These are phyloP conservation scores for Triplophysa dalaica DNA, from an alignment of 2,113 vertebrate species.

Conservation along the genomic window DNA sequence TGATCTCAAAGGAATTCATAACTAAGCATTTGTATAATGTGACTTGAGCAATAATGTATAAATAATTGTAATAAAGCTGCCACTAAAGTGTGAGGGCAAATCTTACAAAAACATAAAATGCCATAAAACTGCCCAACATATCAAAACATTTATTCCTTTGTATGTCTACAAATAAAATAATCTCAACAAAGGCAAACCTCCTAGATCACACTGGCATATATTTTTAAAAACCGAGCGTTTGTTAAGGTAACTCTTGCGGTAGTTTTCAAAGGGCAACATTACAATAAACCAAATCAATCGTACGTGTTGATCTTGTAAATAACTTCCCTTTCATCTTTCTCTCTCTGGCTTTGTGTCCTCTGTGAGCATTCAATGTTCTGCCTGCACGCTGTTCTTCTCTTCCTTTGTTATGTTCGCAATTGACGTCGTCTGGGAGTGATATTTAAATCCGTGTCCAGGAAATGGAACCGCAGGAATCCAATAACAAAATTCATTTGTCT, in stretches of 20 bases:
- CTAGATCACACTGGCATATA: not conserved
- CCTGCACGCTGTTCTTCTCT: conserved; percentile 17
- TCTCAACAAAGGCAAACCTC: not conserved
- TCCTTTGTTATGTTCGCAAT: conserved; percentile 16
- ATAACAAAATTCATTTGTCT: conserved; percentile 56
- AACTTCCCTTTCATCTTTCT: conserved; percentile 17
- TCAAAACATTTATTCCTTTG: not conserved
- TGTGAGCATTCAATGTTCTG: not conserved
- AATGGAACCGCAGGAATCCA: conserved; percentile 33
- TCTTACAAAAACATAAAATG: no score
- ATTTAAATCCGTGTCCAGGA: conserved; percentile 40
- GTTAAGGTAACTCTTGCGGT: not conserved
- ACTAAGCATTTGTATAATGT: no score
- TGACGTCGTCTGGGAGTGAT: conserved; percentile 31
- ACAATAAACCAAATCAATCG: conserved; percentile 19
- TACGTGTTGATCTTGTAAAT: conserved; percentile 26
- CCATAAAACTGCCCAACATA: no score
- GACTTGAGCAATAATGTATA: no score
- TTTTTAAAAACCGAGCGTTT: not conserved
- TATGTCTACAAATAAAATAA: not conserved
- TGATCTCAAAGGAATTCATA: no score
- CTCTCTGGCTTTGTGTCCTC: not conserved
- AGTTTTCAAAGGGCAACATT: conserved; percentile 4
- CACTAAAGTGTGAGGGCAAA: no score
- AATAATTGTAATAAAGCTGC: no score